Evolutionary conservation across 2,797 vertebrate genomes (phyloP).

Genomic region (Acrossocheilus wenchowensis): DNA sequence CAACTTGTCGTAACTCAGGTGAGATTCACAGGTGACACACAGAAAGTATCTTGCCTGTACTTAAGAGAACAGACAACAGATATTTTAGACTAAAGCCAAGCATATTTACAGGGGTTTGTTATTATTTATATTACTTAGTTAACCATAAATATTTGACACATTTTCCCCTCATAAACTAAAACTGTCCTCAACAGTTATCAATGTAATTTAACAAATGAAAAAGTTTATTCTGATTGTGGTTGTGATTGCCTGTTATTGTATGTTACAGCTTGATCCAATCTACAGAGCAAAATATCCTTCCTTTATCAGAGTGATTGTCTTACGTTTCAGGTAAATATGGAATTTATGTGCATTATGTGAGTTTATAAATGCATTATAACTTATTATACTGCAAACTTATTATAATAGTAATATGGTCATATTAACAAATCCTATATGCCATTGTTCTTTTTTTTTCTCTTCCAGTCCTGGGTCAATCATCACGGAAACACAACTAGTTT

Average conservation of each 20-base stretch:
- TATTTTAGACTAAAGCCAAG: neutral
- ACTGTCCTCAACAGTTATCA: neutral
- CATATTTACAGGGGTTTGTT: neutral
- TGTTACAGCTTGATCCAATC: conserved; percentile 7
- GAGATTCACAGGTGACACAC: neutral
- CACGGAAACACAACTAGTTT: conserved; percentile 6
- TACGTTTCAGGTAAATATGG: neutral
- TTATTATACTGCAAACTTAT: neutral
- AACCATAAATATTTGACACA: neutral
- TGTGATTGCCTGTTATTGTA: neutral
- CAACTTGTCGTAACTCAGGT: neutral
- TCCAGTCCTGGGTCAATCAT: conserved; percentile 2
- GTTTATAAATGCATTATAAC: neutral
- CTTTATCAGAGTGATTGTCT: conserved; percentile 5
- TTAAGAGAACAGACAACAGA: neutral
- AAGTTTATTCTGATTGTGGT: neutral
- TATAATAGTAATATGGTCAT: neutral
- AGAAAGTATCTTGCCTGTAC: neutral
- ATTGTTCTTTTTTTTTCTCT: neutral
- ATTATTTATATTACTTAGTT: neutral
- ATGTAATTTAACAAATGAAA: neutral
- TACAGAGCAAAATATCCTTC: neutral
- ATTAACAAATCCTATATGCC: neutral
- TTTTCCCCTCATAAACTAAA: neutral
- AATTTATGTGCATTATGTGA: neutral